Conservation (phyloP, 2,888 invertebrate species). For the Caenorhabditis sp. region DNA sequence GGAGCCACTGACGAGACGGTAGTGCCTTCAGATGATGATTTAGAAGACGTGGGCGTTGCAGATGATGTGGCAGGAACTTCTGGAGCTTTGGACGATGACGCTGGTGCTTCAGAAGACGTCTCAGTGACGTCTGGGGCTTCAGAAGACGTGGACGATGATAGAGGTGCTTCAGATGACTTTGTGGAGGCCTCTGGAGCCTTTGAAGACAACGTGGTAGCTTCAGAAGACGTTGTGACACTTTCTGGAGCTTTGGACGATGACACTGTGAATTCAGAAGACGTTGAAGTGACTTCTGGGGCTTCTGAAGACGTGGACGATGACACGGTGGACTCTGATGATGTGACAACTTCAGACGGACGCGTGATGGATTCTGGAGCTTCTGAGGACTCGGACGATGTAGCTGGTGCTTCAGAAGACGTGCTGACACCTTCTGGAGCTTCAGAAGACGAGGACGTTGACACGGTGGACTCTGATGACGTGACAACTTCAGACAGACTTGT, state of each 20-base stretch:
- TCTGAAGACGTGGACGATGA: neutral
- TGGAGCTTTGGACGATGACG: neutral
- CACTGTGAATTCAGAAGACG: conserved; percentile 2
- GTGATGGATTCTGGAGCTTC: neutral
- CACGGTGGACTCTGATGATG: neutral
- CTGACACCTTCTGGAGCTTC: conserved; percentile 4
- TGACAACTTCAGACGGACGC: neutral
- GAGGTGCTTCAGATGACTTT: neutral
- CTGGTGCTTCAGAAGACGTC: conserved; percentile 2
- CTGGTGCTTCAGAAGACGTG: neutral
- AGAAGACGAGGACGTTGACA: neutral
- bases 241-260: neutral
- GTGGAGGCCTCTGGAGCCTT: neutral
- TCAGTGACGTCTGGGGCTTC: neutral
- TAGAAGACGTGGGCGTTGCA: neutral
- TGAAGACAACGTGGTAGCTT: neutral
- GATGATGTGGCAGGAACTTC: neutral
- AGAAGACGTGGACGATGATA: neutral
- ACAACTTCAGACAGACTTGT: neutral
- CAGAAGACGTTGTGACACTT: neutral
- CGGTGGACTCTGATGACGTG: neutral
- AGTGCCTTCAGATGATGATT: conserved; percentile 8
- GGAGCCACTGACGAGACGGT: neutral
- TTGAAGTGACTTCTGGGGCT: neutral
- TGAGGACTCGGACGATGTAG: neutral